A percentile compares a stretch with the other conserved stretches of the same genome.
These are phyloP conservation scores for Enchytraeus crypticus DNA, from an alignment of 2,888 invertebrate genomes.

Conservation along the genomic window DNA sequence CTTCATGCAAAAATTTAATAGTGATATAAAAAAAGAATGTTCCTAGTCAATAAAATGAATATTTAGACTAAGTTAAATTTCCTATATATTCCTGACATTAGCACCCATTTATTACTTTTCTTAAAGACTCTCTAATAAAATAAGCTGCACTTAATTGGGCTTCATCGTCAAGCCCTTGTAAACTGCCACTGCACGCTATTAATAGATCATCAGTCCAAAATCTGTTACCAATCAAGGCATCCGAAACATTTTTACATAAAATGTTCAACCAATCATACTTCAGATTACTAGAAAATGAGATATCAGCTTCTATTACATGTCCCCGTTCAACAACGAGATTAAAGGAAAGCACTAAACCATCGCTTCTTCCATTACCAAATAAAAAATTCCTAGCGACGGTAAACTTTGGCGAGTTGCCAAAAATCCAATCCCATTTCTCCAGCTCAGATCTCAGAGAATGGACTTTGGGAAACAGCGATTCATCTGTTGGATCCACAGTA, in stretches of 20 bases:
- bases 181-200: too few species aligned
- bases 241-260: not conserved
- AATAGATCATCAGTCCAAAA: slow-evolving; percentile 4
- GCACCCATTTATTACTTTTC: too few species aligned
- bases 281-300: not conserved
- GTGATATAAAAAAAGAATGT: too few species aligned
- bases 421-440: slow-evolving; percentile 24
- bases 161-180: too few species aligned
- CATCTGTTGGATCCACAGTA: slow-evolving; percentile 19
- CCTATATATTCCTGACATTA: too few species aligned
- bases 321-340: not conserved
- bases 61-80: too few species aligned
- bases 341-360: not conserved
- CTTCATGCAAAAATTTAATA: too few species aligned
- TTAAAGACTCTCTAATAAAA: too few species aligned
- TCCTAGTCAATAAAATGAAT: too few species aligned
- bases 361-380: too few species aligned
- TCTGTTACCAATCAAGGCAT: not conserved
- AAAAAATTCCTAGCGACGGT: slow-evolving; percentile 6
- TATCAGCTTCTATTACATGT: not conserved
- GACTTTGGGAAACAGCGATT: slow-evolving; percentile 17
- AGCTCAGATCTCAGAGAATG: slow-evolving; percentile 13
- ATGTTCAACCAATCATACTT: not conserved
- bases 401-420: slow-evolving; percentile 24
- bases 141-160: too few species aligned